Base-by-base conservation (phyloP, 1,140 invertebrate species). In the Leptoteleia sp. region DNA sequence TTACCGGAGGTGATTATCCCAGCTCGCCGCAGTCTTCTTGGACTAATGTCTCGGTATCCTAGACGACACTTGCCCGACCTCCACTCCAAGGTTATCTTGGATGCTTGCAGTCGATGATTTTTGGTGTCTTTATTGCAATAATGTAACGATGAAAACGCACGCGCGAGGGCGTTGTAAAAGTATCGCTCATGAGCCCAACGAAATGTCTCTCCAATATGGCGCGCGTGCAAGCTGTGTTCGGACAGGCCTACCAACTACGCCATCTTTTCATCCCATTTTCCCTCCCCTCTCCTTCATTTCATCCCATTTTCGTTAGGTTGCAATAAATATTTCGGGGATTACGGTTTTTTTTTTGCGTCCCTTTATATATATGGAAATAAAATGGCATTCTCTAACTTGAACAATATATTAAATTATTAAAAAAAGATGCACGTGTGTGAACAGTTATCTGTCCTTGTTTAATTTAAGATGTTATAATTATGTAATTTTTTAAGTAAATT, bases 131-230 rank as follows among this genome's bases (percentile, higher is more conserved):
- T 54, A 79, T 82, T 81, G 52, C 76, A 82, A 76, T 61, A 68
- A 68, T 78, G 83, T 91, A 91, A 91, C 87, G 89, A 87, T 81
- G 79, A 84, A 84, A 88, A 48, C 83, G 84, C 86, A 87, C 91
- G 89, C 89, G 88, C 90, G 91, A 92, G 91, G 91, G 91, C 91
- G 91, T 92, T 90, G 89, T 88, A 82, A 83, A 86, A 85, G 85
- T 87, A 52, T 55, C 71, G 22, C 35, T 29, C 70, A 75, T 65
- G 13, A 52, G 35, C 27, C 54, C 8, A 65, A 19, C 37, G 7
- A 55, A 17, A 7, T 35, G 11, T 8, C 72, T 45, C 43, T 47
- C 73, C 70, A 79, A 79, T 37, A 79, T 79, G 76, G 76, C 76
- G 27, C 8, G 11, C 40, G 17, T 15, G 37, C 33, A 15, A 31